Conservation (phyloP, 2,113 vertebrate species). For the Rattus rattus region DNA sequence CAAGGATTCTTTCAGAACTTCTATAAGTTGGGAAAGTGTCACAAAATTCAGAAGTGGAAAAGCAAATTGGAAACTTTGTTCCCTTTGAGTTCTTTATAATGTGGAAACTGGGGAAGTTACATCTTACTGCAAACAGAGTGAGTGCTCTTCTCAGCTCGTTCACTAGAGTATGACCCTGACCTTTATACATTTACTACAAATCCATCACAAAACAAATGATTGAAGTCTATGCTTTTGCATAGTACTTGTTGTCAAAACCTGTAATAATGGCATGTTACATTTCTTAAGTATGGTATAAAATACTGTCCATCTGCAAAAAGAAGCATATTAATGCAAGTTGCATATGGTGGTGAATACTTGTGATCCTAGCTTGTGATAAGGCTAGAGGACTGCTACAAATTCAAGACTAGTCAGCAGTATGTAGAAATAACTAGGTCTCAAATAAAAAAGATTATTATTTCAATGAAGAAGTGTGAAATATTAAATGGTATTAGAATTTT, state of each 20-base stretch:
- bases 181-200: accelerated
- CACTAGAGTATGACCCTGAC: accelerated
- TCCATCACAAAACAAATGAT: accelerated
- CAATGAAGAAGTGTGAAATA: background rate
- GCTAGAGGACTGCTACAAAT: background rate
- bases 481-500: background rate
- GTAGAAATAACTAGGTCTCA: background rate
- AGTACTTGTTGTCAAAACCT: accelerated
- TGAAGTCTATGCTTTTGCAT: accelerated
- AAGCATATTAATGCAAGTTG: background rate
- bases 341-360: too few relatives aligned
- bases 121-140: background rate
- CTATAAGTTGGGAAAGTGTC: slow-evolving; percentile 17
- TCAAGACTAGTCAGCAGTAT: background rate
- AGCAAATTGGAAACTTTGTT: background rate
- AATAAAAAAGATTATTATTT: background rate
- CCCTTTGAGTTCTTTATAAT: background rate
- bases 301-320: background rate
- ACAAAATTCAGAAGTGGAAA: background rate
- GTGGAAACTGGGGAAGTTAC: background rate
- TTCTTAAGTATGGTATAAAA: background rate
- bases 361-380: background rate
- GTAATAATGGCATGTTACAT: too few relatives aligned
- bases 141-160: background rate
- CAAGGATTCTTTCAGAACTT: background rate